Evolutionary conservation across 2,888 invertebrate genomes (phyloP).

Genomic region (Drosophila pegasa): DNA sequence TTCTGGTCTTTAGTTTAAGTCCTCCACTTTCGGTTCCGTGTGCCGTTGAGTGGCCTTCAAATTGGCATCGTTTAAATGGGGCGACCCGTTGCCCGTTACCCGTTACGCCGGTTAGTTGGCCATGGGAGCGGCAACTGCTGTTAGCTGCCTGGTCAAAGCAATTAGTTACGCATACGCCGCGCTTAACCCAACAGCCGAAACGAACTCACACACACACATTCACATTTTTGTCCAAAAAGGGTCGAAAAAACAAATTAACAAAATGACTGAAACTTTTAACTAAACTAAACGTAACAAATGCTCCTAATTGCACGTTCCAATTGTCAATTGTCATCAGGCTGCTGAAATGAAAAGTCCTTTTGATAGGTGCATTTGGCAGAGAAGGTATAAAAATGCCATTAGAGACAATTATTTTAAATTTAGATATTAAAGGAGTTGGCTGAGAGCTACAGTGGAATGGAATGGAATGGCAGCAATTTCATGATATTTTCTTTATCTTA

Average conservation of each 20-base stretch:
- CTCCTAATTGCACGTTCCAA: constrained; percentile 23
- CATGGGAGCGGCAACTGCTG: constrained; percentile 25
- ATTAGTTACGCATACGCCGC: constrained; percentile 65
- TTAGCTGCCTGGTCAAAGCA: constrained; percentile 63
- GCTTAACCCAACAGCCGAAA: constrained; percentile 46
- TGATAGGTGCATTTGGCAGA: not conserved
- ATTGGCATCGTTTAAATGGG: constrained; percentile 65
- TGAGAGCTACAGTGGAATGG: too few relatives aligned
- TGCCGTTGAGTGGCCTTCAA: constrained; percentile 60
- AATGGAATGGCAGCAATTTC: too few relatives aligned
- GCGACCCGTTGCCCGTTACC: constrained; percentile 28
- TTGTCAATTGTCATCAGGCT: constrained; percentile 13
- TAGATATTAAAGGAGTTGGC: too few relatives aligned
- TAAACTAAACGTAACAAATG: constrained; percentile 43
- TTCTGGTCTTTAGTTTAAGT: constrained; percentile 25
- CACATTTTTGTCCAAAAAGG: constrained; percentile 9
- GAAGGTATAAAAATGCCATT: not conserved
- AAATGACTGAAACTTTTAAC: constrained; percentile 48
- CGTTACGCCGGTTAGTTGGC: constrained; percentile 18
- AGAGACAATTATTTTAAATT: not conserved
- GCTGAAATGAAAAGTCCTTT: not conserved
- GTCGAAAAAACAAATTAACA: constrained; percentile 50
- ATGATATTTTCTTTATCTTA: too few relatives aligned
- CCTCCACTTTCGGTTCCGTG: constrained; percentile 13
- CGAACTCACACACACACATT: not conserved